Percentiles rank a stretch among this genome's conserved stretches.
These are phyloP conservation scores for Crocuta crocuta DNA, from an alignment of 2,113 vertebrate species.

Conservation along the genomic window DNA sequence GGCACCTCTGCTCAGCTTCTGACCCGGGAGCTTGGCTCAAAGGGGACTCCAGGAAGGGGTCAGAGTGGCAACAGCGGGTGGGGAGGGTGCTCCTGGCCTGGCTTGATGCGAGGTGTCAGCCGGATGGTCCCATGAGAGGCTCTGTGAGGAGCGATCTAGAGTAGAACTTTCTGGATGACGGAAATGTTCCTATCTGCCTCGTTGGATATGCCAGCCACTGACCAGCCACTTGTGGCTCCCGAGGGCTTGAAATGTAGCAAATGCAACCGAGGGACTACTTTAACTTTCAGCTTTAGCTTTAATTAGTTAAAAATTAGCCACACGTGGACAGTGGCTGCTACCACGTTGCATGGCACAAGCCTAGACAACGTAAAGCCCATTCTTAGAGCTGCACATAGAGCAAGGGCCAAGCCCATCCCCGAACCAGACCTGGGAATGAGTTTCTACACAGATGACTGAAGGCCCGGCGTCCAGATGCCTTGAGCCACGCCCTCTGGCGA, in stretches of 20 bases:
- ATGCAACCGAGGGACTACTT: neutral
- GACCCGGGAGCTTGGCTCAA: neutral
- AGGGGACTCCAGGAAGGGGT: neutral
- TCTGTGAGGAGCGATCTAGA: neutral
- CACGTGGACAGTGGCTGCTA: neutral
- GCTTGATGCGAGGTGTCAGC: neutral
- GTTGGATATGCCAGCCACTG: too few species aligned
- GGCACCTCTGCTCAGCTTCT: neutral
- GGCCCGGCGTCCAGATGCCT: neutral
- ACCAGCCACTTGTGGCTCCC: neutral
- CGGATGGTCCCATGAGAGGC: neutral
- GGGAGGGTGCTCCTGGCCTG: neutral
- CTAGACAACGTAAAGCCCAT: neutral
- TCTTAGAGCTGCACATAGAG: neutral
- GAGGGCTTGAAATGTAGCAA: neutral
- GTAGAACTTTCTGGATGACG: neutral
- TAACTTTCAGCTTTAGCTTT: neutral
- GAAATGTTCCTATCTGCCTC: neutral
- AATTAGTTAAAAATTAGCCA: neutral
- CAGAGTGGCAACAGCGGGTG: neutral
- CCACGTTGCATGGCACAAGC: fast-evolving
- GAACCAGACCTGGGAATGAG: fast-evolving
- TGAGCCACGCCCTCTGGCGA: too few species aligned
- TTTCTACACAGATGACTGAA: fast-evolving
- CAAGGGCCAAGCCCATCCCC: neutral